phyloP scores from a whole-genome alignment of 2,797 vertebrate species.

The Hirundo rustica region DNA sequence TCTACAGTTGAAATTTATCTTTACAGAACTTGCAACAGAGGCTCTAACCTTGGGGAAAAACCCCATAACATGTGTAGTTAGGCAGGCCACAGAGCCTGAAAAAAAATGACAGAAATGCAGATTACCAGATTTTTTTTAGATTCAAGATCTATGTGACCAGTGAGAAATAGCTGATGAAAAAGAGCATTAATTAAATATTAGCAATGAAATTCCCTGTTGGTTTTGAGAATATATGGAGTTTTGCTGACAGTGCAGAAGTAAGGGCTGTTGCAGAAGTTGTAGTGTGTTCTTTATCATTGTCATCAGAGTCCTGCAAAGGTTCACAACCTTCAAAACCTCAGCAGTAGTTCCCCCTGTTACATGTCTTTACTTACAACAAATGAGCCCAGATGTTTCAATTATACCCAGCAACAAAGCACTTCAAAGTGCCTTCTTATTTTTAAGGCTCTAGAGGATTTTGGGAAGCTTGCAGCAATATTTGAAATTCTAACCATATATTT shows the following conservation, averaged over 20 bases:
- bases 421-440: neutral
- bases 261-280: neutral
- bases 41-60: neutral
- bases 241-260: neutral
- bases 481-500: neutral
- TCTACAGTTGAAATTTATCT: neutral
- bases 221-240: neutral
- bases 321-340: neutral
- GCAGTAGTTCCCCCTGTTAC: neutral
- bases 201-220: neutral
- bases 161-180: neutral
- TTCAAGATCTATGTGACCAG: neutral
- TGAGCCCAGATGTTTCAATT: neutral
- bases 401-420: neutral
- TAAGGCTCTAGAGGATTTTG: neutral
- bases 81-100: neutral
- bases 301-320: neutral
- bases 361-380: neutral
- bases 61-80: fast-evolving
- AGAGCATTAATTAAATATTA: neutral
- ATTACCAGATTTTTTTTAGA: neutral
- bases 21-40: neutral
- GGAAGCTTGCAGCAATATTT: neutral
- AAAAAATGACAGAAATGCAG: neutral
- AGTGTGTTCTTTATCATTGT: neutral